Evolutionary conservation across 2,113 vertebrate species (phyloP).

Genomic region (Ochotona curzoniae): DNA sequence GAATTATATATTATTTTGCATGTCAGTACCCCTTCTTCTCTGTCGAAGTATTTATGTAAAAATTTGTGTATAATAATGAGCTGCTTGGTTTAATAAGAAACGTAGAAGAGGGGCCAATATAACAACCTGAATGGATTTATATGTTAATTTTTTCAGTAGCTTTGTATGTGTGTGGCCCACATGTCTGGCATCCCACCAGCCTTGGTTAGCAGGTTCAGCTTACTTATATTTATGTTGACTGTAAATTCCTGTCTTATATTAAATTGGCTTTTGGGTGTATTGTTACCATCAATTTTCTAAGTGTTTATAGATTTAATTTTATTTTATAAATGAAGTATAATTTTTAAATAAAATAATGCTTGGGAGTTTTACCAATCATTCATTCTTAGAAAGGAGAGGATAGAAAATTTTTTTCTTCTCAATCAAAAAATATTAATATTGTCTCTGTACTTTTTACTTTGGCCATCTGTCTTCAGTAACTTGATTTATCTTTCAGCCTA

Average conservation of each 20-base stretch:
- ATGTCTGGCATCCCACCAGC: background rate
- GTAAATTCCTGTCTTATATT: background rate
- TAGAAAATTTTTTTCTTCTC: background rate
- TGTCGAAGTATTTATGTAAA: slow-evolving; percentile 55
- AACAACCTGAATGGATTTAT: background rate
- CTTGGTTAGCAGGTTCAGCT: background rate
- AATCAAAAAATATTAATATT: slow-evolving; percentile 21
- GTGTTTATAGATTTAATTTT: slow-evolving; percentile 26
- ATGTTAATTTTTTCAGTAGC: background rate
- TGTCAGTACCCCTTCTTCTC: slow-evolving; percentile 16
- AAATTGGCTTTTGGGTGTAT: slow-evolving; percentile 25
- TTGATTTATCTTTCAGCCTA: background rate
- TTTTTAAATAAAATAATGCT: slow-evolving; percentile 33
- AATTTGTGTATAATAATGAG: background rate
- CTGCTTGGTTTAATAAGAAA: slow-evolving; percentile 41
- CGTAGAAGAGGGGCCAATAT: background rate
- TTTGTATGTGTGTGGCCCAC: background rate
- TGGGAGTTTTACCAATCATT: background rate
- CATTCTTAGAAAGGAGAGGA: background rate
- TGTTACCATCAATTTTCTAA: slow-evolving; percentile 4
- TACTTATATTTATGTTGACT: background rate
- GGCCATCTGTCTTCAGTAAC: background rate
- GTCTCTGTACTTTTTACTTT: background rate
- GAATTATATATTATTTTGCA: slow-evolving; percentile 14
- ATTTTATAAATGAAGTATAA: slow-evolving; percentile 11